Percentiles rank a stretch among this genome's conserved stretches.
These are phyloP conservation scores for Arbacia lixula DNA, from an alignment of 53 echinoderm and acorn worm species.

Conservation along the genomic window DNA sequence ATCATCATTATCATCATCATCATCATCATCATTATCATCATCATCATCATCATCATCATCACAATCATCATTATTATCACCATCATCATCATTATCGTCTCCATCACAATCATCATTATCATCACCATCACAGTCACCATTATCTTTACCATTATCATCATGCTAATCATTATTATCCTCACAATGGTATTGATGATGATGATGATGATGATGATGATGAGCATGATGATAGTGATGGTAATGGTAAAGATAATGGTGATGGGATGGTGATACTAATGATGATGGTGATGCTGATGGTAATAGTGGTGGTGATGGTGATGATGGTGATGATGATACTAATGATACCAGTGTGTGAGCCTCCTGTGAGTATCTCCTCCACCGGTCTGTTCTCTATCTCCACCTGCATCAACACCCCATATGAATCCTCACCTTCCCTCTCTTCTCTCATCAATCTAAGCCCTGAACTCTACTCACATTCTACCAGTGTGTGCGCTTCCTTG, in stretches of 20 bases:
- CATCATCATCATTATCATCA: slow-evolving; percentile 47
- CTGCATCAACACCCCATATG: slow-evolving; percentile 76
- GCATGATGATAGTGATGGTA: background rate
- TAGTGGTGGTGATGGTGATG: too few species aligned
- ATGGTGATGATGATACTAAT: too few species aligned
- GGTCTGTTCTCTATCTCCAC: slow-evolving; percentile 76
- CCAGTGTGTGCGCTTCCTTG: slow-evolving; percentile 76
- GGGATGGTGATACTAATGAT: too few species aligned
- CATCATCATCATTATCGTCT: background rate
- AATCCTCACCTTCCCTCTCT: background rate
- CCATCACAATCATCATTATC: background rate
- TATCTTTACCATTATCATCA: too few species aligned
- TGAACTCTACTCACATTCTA: slow-evolving; percentile 79
- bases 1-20: slow-evolving; percentile 42
- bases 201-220: background rate
- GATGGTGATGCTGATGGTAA: too few species aligned
- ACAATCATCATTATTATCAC: slow-evolving; percentile 3
- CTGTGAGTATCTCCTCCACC: slow-evolving; percentile 75
- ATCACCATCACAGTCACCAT: background rate
- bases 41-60: slow-evolving; percentile 37
- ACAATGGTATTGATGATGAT: background rate
- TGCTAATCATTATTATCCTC: background rate
- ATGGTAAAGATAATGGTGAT: too few species aligned
- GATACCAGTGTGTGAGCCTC: slow-evolving; percentile 73
- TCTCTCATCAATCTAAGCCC: background rate